Percentiles rank a stretch among this genome's conserved stretches.
Conservation (phyloP, 2,113 vertebrate species). For the Chiloscyllium plagiosum region DNA sequence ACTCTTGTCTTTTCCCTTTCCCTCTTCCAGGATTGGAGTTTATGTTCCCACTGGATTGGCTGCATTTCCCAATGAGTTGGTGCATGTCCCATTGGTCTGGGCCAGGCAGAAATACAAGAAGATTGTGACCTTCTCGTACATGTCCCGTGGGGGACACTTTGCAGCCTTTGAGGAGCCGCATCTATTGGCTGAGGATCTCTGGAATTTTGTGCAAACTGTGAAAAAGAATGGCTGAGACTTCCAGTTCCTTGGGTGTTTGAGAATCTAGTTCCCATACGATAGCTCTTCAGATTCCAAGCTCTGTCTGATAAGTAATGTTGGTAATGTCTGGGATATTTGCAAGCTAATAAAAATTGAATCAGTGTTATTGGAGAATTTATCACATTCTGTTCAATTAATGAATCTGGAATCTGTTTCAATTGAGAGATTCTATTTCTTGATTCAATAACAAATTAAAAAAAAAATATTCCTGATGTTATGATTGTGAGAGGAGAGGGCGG, state of each 20-base stretch:
- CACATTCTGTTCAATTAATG: neutral
- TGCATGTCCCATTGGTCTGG: slow-evolving; percentile 52
- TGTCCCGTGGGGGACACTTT: slow-evolving; percentile 60
- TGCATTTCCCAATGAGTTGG: slow-evolving; percentile 55
- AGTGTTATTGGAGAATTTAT: neutral
- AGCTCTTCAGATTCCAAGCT: too few species aligned
- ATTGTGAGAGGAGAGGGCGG: too few species aligned
- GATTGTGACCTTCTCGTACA: slow-evolving; percentile 58
- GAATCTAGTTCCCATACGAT: neutral
- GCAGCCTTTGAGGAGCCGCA: slow-evolving; percentile 62
- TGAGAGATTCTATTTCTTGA: neutral
- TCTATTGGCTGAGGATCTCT: slow-evolving; percentile 58
- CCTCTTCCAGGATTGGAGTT: slow-evolving; percentile 52
- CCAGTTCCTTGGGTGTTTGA: neutral
- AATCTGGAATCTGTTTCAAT: neutral
- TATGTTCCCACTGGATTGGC: slow-evolving; percentile 57
- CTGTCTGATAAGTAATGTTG: neutral
- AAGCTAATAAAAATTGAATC: neutral
- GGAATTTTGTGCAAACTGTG: slow-evolving; percentile 54
- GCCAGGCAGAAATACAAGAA: slow-evolving; percentile 53
- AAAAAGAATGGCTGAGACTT: slow-evolving; percentile 41
- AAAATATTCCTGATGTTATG: neutral
- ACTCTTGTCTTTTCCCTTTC: neutral
- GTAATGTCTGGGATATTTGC: neutral
- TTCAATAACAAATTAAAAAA: neutral